Evolutionary conservation across 2,888 invertebrate genomes (phyloP).

Genomic region (Lasioglossum vierecki): DNA sequence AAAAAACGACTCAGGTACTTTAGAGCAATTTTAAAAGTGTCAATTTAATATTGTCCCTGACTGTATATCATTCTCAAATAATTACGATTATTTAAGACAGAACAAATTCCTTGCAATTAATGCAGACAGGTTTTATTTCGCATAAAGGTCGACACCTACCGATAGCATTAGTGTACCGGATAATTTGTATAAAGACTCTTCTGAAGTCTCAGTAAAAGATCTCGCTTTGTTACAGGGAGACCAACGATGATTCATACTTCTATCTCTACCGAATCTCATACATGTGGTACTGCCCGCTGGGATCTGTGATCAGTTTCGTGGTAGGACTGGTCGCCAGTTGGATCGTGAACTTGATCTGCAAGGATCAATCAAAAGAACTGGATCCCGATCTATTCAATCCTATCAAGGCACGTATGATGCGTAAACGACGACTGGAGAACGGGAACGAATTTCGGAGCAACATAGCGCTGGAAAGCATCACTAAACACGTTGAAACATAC

Average conservation of each 20-base stretch:
- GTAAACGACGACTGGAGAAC: conserved; percentile 48
- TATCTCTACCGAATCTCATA: conserved; percentile 80
- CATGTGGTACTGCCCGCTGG: conserved; percentile 80
- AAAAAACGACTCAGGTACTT: too few relatives aligned
- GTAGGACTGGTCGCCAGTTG: conserved; percentile 70
- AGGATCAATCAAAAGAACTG: conserved; percentile 53
- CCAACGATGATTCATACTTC: conserved; percentile 69
- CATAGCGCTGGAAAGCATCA: not conserved
- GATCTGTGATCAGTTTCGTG: conserved; percentile 71
- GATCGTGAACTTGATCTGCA: conserved; percentile 48
- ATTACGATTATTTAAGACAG: not conserved
- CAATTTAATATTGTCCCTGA: too few relatives aligned
- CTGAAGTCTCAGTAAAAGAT: not conserved
- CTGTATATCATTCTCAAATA: too few relatives aligned
- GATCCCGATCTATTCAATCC: conserved; percentile 74
- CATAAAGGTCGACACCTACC: too few relatives aligned
- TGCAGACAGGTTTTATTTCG: too few relatives aligned
- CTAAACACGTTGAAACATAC: not conserved
- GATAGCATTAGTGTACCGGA: too few relatives aligned
- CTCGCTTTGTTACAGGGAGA: conserved; percentile 53
- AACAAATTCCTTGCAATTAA: too few relatives aligned
- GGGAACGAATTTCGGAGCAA: conserved; percentile 28
- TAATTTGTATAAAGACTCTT: too few relatives aligned
- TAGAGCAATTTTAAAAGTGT: too few relatives aligned
- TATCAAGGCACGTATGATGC: conserved; percentile 65